Percentiles rank a stretch among this genome's conserved stretches.
Evolutionary conservation across 2,113 vertebrate genomes (phyloP).

Genomic region (Podiceps cristatus): DNA sequence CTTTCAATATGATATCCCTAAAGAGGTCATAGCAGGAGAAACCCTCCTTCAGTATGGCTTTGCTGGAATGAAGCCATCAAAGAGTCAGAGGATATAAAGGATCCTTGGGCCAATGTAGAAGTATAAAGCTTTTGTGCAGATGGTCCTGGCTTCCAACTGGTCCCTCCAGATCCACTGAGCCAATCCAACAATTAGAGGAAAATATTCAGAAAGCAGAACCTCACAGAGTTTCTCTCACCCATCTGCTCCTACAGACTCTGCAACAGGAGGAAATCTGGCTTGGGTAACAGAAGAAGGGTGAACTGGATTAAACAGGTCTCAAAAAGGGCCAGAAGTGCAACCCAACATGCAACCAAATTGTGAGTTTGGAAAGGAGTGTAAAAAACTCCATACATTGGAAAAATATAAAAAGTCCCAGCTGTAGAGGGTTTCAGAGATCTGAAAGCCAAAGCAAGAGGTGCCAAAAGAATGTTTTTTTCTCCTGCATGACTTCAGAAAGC

Average conservation of each 20-base stretch:
- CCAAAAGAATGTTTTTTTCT: neutral
- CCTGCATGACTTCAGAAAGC: neutral
- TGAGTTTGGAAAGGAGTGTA: neutral
- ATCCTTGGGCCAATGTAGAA: constrained; percentile 33
- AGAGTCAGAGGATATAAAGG: constrained; percentile 46
- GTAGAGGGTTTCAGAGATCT: neutral
- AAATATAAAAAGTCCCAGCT: neutral
- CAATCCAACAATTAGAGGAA: constrained; percentile 49
- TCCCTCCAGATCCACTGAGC: constrained; percentile 59
- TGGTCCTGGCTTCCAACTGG: constrained; percentile 65
- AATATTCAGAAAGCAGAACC: constrained; percentile 58
- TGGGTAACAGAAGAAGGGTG: constrained; percentile 4
- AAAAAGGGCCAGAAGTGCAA: constrained; percentile 36
- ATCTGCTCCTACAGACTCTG: constrained; percentile 62
- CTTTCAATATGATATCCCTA: constrained; percentile 45
- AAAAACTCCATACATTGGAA: neutral
- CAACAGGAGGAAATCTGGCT: constrained; percentile 64
- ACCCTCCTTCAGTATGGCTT: neutral
- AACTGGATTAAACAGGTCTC: constrained; percentile 1
- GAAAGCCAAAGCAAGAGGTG: neutral
- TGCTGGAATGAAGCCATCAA: constrained; percentile 29
- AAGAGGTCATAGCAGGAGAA: constrained; percentile 49
- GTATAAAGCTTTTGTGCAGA: constrained; percentile 47
- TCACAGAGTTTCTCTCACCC: constrained; percentile 24
- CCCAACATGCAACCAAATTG: constrained; percentile 3